Evolutionary conservation across 2,888 invertebrate genomes (phyloP), one percentile per base, ranked within the genome.

Genomic region (Nemoura dubitans): DNA sequence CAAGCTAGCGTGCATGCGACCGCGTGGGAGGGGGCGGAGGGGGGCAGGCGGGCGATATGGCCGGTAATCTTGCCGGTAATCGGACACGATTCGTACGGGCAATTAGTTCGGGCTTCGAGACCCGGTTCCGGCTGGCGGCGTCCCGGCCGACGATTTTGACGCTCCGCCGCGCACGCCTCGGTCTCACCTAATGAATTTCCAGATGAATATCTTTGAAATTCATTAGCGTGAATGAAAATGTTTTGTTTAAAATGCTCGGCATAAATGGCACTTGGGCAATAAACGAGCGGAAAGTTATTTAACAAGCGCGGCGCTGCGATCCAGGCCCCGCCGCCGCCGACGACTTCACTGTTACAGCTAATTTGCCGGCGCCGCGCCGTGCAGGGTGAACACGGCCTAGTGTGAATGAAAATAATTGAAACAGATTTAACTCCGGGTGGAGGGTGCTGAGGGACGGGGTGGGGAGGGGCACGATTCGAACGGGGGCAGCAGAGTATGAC

Each of bases 41-140:
- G 5, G 36, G 36, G 26, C 26, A 5, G n/a, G 27, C 16, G 27
- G 29, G 30, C 82, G 82, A 83, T 42, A 42, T 43, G 83, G 42
- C 16, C 42, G 36, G 6, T 43, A 42, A 26, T 83, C 83, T 28
- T n/a, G 28, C 5, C 30, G 25, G 83, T 83, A 83, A 42, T n/a
- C 81, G 83, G 10, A 30, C 59, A 84, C 84, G 84, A 81, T 81
- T 78, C 83, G 16, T 42, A 83, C 43, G 83, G 83, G 83, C 25
- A 83, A 83, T 83, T 83, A 42, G 83, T 83, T 83, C 83, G 83
- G 30, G 83, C 26, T 42, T 28, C 78, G 78, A 6, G 27, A n/a
- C 26, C 10, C 27, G 78, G 26, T 26, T n/a, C 78, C 27, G 28
- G 78, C 78, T 26, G 78, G 7, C 27, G 78, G 78, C 78, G 26